phyloP scores from a whole-genome alignment of 2,888 invertebrate genomes.

The Eulithis prunata region DNA sequence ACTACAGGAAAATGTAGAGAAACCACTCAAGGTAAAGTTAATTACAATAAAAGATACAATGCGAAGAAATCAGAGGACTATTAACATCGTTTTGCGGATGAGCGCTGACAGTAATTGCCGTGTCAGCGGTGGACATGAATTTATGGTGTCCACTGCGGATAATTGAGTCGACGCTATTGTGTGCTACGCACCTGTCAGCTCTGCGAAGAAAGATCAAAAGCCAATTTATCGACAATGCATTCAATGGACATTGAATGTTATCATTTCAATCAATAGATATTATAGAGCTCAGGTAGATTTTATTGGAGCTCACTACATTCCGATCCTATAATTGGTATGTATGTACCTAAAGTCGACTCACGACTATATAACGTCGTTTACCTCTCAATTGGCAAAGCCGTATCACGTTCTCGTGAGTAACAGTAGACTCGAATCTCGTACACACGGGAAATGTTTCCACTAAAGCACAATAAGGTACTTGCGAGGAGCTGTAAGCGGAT shows the following conservation, averaged over 20 bases:
- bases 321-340: conserved; percentile 31
- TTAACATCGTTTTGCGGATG: conserved; percentile 82
- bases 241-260: too few species aligned
- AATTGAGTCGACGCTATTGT: conserved; percentile 71
- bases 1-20: conserved; percentile 19
- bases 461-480: conserved; percentile 76
- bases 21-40: conserved; percentile 47
- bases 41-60: conserved; percentile 62
- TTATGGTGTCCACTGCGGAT: conserved; percentile 73
- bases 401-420: conserved; percentile 55
- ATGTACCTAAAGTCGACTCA: conserved; percentile 32
- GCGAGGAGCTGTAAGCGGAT: conserved; percentile 78
- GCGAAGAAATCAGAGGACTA: conserved; percentile 75
- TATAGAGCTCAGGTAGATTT: too few species aligned
- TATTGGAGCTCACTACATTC: too few species aligned
- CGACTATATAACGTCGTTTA: conserved; percentile 43
- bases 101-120: conserved; percentile 82
- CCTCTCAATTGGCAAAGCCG: conserved; percentile 54
- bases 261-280: too few species aligned
- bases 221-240: not conserved
- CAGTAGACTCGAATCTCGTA: conserved; percentile 56
- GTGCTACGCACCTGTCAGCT: conserved; percentile 60
- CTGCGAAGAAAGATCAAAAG: conserved; percentile 28
- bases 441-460: conserved; percentile 70
- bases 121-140: conserved; percentile 78